Conservation (phyloP, 2,797 vertebrate genomes). For the Sebastes matsubarae region DNA sequence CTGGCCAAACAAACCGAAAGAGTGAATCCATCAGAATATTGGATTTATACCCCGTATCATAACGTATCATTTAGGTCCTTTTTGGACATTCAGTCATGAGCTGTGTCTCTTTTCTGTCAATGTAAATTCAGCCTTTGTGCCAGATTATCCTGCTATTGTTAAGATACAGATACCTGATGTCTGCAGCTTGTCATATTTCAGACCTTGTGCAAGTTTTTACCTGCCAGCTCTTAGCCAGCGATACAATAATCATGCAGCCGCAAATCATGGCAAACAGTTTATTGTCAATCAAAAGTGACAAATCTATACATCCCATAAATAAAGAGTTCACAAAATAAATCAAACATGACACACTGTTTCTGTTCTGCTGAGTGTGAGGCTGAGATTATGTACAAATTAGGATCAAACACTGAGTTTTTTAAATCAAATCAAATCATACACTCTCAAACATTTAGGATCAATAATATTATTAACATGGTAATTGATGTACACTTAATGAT, state of each 20-base stretch:
- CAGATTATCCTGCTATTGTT: neutral
- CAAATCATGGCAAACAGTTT: slow-evolving; percentile 69
- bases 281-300: slow-evolving; percentile 64
- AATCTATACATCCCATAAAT: slow-evolving; percentile 76
- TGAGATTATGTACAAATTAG: slow-evolving; percentile 7
- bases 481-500: neutral
- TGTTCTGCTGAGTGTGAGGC: slow-evolving; percentile 23
- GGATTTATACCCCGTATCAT: neutral
- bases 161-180: slow-evolving; percentile 11
- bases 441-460: neutral
- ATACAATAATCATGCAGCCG: slow-evolving; percentile 32
- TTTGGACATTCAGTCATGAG: neutral
- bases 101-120: neutral
- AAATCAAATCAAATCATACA: neutral
- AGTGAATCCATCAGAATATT: neutral
- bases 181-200: slow-evolving; percentile 25
- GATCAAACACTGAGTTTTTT: neutral
- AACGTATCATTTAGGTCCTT: neutral
- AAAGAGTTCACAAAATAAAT: slow-evolving; percentile 73
- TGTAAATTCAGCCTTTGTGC: slow-evolving; percentile 36
- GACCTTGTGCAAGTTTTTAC: neutral
- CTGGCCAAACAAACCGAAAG: neutral
- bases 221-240: neutral
- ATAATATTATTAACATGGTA: neutral
- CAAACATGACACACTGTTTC: slow-evolving; percentile 58